These are phyloP conservation scores for Leptopilina boulardi DNA, from an alignment of 1,140 invertebrate genomes.

Conservation along the genomic window DNA sequence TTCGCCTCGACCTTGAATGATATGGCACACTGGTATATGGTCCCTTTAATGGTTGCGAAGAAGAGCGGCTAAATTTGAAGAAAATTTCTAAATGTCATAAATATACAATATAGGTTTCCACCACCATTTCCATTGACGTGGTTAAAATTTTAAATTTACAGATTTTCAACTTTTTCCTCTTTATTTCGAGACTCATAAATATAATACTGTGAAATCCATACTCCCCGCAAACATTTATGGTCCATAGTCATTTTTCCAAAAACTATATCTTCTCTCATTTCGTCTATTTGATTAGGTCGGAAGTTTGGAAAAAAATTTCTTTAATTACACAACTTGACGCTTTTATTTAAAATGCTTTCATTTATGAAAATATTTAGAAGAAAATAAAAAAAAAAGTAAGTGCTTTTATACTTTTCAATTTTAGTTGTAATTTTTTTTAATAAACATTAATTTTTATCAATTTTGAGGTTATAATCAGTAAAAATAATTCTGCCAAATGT, in stretches of 20 bases:
- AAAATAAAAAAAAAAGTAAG: no score
- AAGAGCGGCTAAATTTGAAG: not conserved
- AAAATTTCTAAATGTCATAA: slow-evolving; percentile 4
- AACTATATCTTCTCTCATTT: no score
- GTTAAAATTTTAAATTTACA: slow-evolving; percentile 5
- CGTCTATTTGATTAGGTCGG: no score
- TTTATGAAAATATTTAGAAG: no score
- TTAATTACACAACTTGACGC: no score
- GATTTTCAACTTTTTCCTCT: not conserved
- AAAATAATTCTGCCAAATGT: no score
- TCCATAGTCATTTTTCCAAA: not conserved
- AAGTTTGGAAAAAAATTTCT: no score
- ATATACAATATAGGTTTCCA: not conserved
- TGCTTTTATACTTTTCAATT: no score
- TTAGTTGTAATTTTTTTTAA: no score
- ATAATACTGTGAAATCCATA: not conserved
- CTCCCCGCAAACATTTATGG: not conserved
- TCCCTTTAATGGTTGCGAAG: not conserved
- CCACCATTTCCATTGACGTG: slow-evolving; percentile 11
- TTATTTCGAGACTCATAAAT: not conserved
- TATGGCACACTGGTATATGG: not conserved
- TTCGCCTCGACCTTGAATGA: not conserved
- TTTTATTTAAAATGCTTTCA: no score
- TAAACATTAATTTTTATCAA: no score
- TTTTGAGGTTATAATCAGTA: no score